phyloP scores from a whole-genome alignment of 2,888 invertebrate genomes.

The Nephrotoma appendiculata region DNA sequence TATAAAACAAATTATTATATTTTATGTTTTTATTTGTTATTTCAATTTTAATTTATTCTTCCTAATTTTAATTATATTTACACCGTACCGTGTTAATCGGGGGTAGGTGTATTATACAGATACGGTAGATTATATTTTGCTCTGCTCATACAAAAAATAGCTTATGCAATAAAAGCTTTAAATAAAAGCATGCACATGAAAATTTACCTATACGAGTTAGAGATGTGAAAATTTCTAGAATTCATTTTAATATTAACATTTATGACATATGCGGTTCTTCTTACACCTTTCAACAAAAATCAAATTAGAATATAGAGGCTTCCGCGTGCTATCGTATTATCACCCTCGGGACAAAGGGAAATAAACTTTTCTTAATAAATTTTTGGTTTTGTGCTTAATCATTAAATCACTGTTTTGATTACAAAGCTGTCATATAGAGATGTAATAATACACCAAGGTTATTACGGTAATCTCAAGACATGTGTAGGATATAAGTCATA shows the following conservation, averaged over 20 bases:
- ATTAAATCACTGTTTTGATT: no score
- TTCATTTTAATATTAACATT: neutral
- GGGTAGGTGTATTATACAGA: no score
- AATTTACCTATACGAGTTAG: neutral
- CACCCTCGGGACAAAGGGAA: no score
- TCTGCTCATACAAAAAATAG: neutral
- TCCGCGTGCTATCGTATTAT: no score
- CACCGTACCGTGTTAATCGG: no score
- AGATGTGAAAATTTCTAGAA: neutral
- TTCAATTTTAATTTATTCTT: no score
- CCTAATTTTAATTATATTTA: no score
- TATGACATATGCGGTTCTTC: neutral
- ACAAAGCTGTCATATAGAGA: neutral
- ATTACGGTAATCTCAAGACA: neutral
- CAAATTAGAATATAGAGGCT: neutral
- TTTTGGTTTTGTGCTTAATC: no score
- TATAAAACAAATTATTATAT: neutral
- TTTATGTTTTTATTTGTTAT: neutral
- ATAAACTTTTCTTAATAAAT: no score
- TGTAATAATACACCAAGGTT: neutral
- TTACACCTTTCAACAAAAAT: neutral
- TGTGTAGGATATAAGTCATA: neutral
- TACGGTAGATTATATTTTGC: neutral
- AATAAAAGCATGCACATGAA: neutral
- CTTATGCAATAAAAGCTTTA: neutral